Percentiles rank a stretch among this genome's conserved stretches.
phyloP scores from a whole-genome alignment of 2,797 vertebrate species.

The Melanotaenia parkinsoni region DNA sequence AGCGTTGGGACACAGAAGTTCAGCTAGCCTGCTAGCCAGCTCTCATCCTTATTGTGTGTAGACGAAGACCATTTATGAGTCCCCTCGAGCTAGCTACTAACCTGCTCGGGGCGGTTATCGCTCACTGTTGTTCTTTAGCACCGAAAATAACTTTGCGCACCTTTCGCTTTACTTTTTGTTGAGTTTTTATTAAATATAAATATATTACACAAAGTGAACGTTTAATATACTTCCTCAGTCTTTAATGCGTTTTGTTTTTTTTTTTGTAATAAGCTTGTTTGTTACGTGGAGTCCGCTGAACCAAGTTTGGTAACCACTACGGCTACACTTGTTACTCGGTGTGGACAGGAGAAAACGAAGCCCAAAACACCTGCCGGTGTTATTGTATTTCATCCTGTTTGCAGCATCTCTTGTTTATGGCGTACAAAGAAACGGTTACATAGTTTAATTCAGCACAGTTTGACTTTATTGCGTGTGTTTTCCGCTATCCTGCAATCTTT shows the following conservation, averaged over 20 bases:
- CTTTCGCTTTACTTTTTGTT: conserved; percentile 43
- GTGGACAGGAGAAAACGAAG: conserved; percentile 18
- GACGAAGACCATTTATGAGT: conserved; percentile 46
- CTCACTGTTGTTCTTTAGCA: conserved; percentile 17
- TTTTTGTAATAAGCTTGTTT: conserved; percentile 28
- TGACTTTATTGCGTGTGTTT: conserved; percentile 1
- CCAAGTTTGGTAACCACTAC: conserved; percentile 45
- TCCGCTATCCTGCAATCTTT: conserved; percentile 27
- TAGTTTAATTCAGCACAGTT: not conserved
- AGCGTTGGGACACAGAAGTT: conserved; percentile 73
- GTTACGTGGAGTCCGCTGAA: conserved; percentile 13
- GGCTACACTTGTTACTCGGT: conserved; percentile 73
- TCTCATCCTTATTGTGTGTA: conserved; percentile 78
- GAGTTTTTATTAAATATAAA: not conserved
- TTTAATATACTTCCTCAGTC: not conserved
- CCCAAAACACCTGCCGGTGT: conserved; percentile 65
- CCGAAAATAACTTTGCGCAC: conserved; percentile 38
- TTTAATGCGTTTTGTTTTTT: conserved; percentile 36
- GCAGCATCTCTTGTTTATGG: not conserved
- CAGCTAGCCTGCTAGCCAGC: conserved; percentile 73
- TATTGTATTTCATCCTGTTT: not conserved
- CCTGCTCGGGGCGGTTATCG: conserved; percentile 43
- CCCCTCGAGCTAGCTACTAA: conserved; percentile 28
- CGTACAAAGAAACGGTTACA: no score
- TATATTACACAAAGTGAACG: not conserved